These are phyloP conservation scores for Acleris cristana DNA, from an alignment of 2,888 invertebrate species.

Conservation along the genomic window DNA sequence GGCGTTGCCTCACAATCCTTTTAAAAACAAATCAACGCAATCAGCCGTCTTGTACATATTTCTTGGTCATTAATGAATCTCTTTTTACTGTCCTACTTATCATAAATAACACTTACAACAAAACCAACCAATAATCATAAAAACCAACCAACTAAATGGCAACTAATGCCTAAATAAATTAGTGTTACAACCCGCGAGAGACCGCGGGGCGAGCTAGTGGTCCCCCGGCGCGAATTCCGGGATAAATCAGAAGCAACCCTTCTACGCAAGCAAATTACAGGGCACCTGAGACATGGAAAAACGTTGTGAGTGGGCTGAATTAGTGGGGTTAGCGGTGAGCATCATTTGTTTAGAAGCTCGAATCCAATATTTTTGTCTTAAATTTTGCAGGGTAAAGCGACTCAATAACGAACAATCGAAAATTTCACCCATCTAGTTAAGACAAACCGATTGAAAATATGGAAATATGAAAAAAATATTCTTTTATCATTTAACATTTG, in stretches of 20 bases:
- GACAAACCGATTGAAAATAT: too few relatives aligned
- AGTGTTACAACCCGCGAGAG: conserved; percentile 62
- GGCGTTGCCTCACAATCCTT: too few relatives aligned
- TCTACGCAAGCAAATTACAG: conserved; percentile 76
- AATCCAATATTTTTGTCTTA: too few relatives aligned
- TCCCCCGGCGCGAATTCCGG: conserved; percentile 73
- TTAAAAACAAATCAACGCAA: too few relatives aligned
- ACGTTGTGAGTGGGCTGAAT: conserved; percentile 46
- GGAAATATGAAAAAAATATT: too few relatives aligned
- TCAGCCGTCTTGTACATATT: not conserved
- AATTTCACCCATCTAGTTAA: too few relatives aligned
- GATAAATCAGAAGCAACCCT: conserved; percentile 81
- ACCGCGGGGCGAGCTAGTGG: conserved; percentile 63
- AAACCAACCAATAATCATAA: conserved; percentile 17
- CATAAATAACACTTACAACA: not conserved
- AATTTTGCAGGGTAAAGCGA: too few relatives aligned
- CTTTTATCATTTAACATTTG: too few relatives aligned
- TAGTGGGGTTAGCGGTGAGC: conserved; percentile 37
- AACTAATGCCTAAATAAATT: conserved; percentile 62
- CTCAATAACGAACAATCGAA: too few relatives aligned
- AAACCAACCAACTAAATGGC: conserved; percentile 29
- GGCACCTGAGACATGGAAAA: conserved; percentile 83
- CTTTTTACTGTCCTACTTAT: not conserved
- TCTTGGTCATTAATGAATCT: not conserved
- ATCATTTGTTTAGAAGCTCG: conserved; percentile 37